A percentile compares a stretch with the other conserved stretches of the same genome.
phyloP scores from a whole-genome alignment of 2,797 vertebrate species.

The Lophura swinhoii region DNA sequence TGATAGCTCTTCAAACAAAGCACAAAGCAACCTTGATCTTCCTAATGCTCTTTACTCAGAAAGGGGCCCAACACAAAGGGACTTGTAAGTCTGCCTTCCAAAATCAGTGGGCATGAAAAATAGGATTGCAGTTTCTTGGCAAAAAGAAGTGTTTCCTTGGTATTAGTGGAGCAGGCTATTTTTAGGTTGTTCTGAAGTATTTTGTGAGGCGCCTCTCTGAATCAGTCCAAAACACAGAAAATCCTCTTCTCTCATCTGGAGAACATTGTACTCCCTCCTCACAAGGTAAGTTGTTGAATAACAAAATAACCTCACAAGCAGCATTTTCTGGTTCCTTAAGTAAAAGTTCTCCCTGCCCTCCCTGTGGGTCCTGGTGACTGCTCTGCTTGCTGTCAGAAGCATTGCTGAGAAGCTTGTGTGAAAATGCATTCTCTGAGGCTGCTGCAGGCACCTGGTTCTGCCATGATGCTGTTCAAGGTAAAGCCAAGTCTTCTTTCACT shows the following conservation, averaged over 20 bases:
- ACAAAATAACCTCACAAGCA: not conserved
- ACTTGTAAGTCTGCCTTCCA: not conserved
- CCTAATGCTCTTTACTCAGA: conserved; percentile 16
- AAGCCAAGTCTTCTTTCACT: not conserved
- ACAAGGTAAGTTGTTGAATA: conserved; percentile 6
- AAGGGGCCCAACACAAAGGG: conserved; percentile 1
- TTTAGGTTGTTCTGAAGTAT: conserved; percentile 65
- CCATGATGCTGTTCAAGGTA: not conserved
- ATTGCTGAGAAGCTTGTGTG: not conserved
- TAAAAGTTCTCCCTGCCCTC: not conserved
- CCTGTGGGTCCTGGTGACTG: conserved; percentile 9
- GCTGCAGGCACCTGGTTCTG: not conserved
- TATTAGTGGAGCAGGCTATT: conserved; percentile 52
- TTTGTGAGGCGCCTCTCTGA: conserved; percentile 56
- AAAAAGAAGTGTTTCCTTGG: conserved; percentile 40
- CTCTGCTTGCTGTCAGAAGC: conserved; percentile 41
- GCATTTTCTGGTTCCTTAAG: conserved; percentile 1
- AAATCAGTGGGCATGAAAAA: conserved; percentile 48
- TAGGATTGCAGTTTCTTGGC: conserved; percentile 58
- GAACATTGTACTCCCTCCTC: not conserved
- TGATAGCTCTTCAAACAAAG: conserved; percentile 48
- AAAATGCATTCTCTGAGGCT: not conserved
- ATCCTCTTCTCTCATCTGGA: conserved; percentile 29
- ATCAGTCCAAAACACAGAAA: conserved; percentile 47
- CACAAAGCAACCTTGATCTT: conserved; percentile 42